Conservation (phyloP, 2,797 vertebrate genomes). For the Limosa lapponica region DNA sequence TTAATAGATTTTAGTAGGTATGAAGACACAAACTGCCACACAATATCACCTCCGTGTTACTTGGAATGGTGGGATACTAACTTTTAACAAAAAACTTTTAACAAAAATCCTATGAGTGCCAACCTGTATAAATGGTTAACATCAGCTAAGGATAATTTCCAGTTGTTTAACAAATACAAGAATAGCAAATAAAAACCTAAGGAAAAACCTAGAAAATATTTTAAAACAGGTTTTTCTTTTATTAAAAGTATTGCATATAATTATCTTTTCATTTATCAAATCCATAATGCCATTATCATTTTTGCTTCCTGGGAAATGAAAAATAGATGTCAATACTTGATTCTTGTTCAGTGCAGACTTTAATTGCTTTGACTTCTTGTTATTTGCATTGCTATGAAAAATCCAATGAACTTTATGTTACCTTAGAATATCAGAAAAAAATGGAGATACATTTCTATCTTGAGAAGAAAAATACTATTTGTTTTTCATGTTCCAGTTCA, state of each 20-base stretch:
- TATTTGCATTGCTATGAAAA: constrained; percentile 4
- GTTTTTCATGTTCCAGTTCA: background rate
- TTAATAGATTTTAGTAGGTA: background rate
- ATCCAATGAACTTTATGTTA: background rate
- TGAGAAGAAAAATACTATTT: background rate
- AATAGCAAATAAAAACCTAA: background rate
- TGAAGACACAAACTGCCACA: background rate
- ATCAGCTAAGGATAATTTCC: background rate
- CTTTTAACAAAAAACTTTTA: background rate
- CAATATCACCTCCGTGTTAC: background rate
- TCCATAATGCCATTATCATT: background rate
- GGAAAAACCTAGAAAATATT: background rate
- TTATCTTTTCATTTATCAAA: background rate
- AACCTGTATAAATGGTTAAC: background rate
- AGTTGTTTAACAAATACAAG: background rate
- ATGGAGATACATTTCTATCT: background rate
- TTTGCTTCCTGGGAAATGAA: background rate
- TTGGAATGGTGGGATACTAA: background rate
- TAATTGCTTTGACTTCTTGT: background rate
- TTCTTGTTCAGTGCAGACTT: background rate
- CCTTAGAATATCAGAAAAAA: constrained; percentile 10
- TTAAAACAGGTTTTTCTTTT: background rate
- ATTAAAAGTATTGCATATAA: background rate
- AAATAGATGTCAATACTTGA: background rate
- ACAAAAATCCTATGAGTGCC: background rate